phyloP scores from a whole-genome alignment of 2,113 vertebrate genomes.

The Lophura nycthemera region DNA sequence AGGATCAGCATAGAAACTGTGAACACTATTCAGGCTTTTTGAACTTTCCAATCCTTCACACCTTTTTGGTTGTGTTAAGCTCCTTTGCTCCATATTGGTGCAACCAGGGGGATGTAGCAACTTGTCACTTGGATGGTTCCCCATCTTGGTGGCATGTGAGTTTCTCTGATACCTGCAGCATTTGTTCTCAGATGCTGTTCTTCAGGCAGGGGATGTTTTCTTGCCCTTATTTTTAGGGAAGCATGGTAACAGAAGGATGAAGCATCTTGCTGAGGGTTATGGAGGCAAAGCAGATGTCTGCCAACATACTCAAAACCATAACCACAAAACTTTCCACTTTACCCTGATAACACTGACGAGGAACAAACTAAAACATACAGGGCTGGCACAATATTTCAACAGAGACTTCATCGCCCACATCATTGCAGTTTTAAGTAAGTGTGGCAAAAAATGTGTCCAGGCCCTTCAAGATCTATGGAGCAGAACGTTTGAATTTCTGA shows the following conservation, averaged over 20 bases:
- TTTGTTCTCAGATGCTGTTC: not conserved
- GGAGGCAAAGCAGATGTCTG: not conserved
- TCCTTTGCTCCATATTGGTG: not conserved
- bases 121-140: fast-evolving
- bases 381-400: not conserved
- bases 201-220: not conserved
- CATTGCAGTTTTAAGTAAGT: not conserved
- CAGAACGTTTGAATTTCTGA: not conserved
- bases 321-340: conserved; percentile 8
- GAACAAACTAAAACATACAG: not conserved
- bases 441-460: not conserved
- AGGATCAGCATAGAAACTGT: not conserved
- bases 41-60: not conserved
- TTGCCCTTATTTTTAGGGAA: not conserved
- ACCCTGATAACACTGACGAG: not conserved
- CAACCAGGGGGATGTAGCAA: not conserved
- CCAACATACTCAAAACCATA: not conserved
- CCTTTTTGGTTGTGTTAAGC: fast-evolving
- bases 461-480: not conserved
- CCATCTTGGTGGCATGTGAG: not conserved
- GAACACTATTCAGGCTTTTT: not conserved
- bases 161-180: not conserved
- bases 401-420: not conserved
- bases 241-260: not conserved
- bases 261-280: not conserved